phyloP scores from a whole-genome alignment of 2,113 vertebrate genomes.

The Heterochromis multidens region DNA sequence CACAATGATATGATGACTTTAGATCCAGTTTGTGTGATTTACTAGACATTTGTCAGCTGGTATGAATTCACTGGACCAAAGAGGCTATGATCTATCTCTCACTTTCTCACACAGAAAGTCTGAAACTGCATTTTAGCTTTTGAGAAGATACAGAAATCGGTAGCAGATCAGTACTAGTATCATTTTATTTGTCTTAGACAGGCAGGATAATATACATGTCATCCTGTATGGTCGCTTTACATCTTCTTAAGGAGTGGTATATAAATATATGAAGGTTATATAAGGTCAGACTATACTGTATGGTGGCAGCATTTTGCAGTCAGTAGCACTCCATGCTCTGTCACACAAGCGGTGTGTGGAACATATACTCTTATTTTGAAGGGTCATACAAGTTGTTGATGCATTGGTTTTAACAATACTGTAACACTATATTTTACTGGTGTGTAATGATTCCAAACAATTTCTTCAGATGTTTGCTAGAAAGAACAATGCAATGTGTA shows the following conservation, averaged over 20 bases:
- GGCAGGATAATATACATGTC: neutral
- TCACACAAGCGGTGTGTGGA: neutral
- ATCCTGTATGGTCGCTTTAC: neutral
- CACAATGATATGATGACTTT: neutral
- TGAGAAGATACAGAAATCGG: neutral
- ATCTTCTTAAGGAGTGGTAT: neutral
- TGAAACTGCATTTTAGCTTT: neutral
- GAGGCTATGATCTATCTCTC: neutral
- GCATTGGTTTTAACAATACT: neutral
- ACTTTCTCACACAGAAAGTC: neutral
- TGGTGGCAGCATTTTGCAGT: neutral
- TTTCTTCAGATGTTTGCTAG: too few relatives aligned
- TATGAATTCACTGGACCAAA: neutral
- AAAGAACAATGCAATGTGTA: too few relatives aligned
- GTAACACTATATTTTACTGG: neutral
- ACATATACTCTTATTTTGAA: neutral
- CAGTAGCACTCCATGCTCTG: neutral
- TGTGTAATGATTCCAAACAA: neutral
- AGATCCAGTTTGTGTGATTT: neutral
- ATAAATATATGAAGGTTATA: constrained; percentile 1
- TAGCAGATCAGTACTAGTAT: neutral
- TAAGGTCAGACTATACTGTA: neutral
- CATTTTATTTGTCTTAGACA: neutral
- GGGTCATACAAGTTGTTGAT: neutral
- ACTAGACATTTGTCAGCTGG: neutral